Percentiles rank a stretch among this genome's conserved stretches.
phyloP scores from a whole-genome alignment of 2,797 vertebrate species.

The Protonibea diacanthus region DNA sequence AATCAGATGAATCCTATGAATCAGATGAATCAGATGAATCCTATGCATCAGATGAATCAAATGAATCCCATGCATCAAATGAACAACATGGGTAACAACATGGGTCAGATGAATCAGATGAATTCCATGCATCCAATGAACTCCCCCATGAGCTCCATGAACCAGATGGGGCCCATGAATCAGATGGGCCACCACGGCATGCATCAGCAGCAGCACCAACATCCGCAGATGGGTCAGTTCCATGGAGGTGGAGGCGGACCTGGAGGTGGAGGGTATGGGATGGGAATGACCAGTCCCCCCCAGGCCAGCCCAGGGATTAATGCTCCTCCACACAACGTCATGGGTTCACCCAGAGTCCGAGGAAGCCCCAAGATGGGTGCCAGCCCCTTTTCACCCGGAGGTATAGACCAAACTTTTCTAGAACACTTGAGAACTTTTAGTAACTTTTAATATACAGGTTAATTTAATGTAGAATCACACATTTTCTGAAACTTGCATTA shows the following conservation, averaged over 20 bases:
- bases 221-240: slow-evolving; percentile 77
- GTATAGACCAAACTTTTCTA: slow-evolving; percentile 75
- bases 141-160: slow-evolving; percentile 74
- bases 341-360: slow-evolving; percentile 94
- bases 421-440: not conserved
- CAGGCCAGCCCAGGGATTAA: slow-evolving; percentile 92
- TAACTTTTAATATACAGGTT: not conserved
- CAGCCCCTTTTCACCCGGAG: slow-evolving; percentile 97
- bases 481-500: not conserved
- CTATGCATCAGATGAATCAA: slow-evolving; percentile 77
- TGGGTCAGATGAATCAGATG: slow-evolving; percentile 82
- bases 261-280: slow-evolving; percentile 84
- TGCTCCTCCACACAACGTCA: slow-evolving; percentile 89
- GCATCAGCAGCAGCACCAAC: slow-evolving; percentile 72
- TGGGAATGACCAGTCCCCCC: slow-evolving; percentile 93
- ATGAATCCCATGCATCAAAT: slow-evolving; percentile 80
- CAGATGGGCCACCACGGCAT: slow-evolving; percentile 83
- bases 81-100: slow-evolving; percentile 83
- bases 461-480: not conserved
- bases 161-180: slow-evolving; percentile 82
- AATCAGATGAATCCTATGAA: slow-evolving; percentile 80
- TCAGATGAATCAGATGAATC: slow-evolving; percentile 81
- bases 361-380: slow-evolving; percentile 95
- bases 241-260: slow-evolving; percentile 73
- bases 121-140: slow-evolving; percentile 79